A percentile compares a stretch with the other conserved stretches of the same genome.
Evolutionary conservation across 1,140 invertebrate species (phyloP).

Genomic region (Paracyclopina nana): DNA sequence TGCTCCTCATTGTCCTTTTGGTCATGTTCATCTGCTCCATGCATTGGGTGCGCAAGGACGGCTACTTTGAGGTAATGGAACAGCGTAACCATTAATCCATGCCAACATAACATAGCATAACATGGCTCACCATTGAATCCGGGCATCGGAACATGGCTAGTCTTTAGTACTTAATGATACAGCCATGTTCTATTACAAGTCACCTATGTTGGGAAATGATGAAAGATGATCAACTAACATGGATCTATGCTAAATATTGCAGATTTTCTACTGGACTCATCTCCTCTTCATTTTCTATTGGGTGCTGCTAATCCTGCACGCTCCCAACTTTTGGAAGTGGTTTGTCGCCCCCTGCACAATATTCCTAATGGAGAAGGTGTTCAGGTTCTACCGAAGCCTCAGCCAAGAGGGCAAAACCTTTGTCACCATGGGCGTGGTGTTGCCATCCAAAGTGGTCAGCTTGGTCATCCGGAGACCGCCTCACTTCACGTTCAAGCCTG

Average conservation of each 20-base stretch:
- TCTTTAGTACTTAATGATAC: no score
- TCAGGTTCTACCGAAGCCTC: slow-evolving; percentile 33
- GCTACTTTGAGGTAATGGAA: slow-evolving; percentile 59
- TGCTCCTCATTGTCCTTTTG: slow-evolving; percentile 44
- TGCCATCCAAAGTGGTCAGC: slow-evolving; percentile 45
- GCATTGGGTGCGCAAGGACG: slow-evolving; percentile 59
- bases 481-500: slow-evolving; percentile 70
- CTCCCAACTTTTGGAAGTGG: slow-evolving; percentile 89
- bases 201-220: no score
- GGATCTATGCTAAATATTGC: no score
- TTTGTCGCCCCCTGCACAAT: slow-evolving; percentile 59
- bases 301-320: slow-evolving; percentile 64
- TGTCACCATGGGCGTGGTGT: slow-evolving; percentile 57
- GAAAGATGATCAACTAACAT: no score
- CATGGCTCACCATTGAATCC: no score
- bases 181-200: no score
- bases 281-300: slow-evolving; percentile 73
- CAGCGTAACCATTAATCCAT: no score
- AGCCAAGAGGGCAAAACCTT: slow-evolving; percentile 42
- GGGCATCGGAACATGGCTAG: no score
- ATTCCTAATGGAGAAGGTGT: slow-evolving; percentile 53
- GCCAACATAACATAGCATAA: no score
- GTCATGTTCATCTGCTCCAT: slow-evolving; percentile 66
- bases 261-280: slow-evolving; percentile 91
- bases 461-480: slow-evolving; percentile 53